phyloP scores from a whole-genome alignment of 2,797 vertebrate genomes.

The Alca torda region DNA sequence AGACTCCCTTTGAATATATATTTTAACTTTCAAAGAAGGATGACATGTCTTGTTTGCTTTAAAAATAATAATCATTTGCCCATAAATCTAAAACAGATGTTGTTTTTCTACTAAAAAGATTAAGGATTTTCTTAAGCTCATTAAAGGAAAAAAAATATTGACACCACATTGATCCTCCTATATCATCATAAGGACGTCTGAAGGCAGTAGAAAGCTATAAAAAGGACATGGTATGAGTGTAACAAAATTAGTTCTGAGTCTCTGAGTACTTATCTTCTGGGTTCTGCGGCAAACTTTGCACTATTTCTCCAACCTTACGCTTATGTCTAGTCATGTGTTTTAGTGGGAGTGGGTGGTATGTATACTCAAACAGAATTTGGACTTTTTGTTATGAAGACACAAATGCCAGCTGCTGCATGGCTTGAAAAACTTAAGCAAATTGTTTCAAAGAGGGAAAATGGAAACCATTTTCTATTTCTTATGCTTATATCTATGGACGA shows the following conservation, averaged over 20 bases:
- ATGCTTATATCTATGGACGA: not conserved
- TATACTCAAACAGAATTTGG: not conserved
- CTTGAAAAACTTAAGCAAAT: conserved; percentile 6
- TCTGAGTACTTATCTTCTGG: not conserved
- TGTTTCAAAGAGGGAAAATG: conserved; percentile 26
- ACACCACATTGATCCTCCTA: conserved; percentile 3
- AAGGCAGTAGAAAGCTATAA: conserved; percentile 2
- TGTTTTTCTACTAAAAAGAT: conserved; percentile 50
- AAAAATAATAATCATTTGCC: conserved; percentile 52
- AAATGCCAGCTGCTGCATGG: conserved; percentile 33
- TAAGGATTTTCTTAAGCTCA: conserved; percentile 58
- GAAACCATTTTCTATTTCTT: conserved; percentile 35
- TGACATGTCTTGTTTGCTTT: conserved; percentile 62
- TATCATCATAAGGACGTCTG: conserved; percentile 5
- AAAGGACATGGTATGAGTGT: not conserved
- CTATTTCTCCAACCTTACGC: not conserved
- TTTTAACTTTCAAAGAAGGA: conserved; percentile 28
- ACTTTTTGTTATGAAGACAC: conserved; percentile 14
- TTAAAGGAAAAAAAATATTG: conserved; percentile 24
- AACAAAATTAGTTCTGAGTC: not conserved
- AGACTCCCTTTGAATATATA: not conserved
- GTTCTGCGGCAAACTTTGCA: not conserved
- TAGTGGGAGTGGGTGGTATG: not conserved
- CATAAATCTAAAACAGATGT: conserved; percentile 55
- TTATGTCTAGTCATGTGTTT: conserved; percentile 2